Evolutionary conservation across 2,888 invertebrate species (phyloP).

Genomic region (Himalopsyche kuldschensis): DNA sequence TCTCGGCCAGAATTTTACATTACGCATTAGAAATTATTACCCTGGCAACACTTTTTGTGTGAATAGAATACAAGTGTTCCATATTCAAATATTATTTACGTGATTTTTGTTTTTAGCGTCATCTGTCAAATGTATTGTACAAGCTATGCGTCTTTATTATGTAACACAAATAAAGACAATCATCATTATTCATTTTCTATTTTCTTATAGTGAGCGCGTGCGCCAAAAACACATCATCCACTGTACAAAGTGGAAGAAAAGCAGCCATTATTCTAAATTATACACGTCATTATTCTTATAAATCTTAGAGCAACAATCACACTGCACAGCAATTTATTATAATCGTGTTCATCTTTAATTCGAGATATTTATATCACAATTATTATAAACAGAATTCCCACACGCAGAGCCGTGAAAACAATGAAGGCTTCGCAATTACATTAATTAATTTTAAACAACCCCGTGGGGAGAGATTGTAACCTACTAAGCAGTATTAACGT

Average conservation of each 20-base stretch:
- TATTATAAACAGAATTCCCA: background rate
- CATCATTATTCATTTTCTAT: no score
- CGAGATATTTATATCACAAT: background rate
- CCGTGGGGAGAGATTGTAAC: background rate
- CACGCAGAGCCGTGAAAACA: background rate
- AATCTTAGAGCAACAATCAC: background rate
- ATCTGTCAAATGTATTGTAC: no score
- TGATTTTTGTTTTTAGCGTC: no score
- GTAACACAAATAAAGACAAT: no score
- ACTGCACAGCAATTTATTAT: background rate
- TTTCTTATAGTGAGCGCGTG: no score
- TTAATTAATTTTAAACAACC: slow-evolving; percentile 4
- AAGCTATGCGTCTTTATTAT: no score
- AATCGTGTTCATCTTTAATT: background rate
- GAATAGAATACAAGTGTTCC: no score
- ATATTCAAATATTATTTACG: no score
- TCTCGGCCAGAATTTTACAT: background rate
- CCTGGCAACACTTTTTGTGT: background rate
- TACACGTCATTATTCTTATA: background rate
- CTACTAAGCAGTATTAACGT: background rate
- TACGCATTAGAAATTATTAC: background rate
- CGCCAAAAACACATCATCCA: no score
- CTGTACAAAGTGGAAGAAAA: background rate
- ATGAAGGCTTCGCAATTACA: background rate
- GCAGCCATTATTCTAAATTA: background rate